A percentile compares a stretch with the other conserved stretches of the same genome.
Evolutionary conservation across 2,888 invertebrate species (phyloP).

Genomic region (Chrysotoxum bicinctum): DNA sequence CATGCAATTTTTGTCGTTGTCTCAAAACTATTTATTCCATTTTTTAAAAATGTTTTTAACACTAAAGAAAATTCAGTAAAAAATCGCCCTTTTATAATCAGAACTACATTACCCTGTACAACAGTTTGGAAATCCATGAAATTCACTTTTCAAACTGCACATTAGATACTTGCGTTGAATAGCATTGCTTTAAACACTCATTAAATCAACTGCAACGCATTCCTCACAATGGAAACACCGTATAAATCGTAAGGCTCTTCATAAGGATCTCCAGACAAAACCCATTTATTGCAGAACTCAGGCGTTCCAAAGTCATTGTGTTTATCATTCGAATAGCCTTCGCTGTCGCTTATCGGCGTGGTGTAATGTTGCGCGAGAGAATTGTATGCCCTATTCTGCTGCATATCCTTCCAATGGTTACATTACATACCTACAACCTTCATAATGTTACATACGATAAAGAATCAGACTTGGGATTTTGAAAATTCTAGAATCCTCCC

Average conservation of each 20-base stretch:
- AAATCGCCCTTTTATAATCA: too few species aligned
- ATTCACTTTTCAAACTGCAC: neutral
- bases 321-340: conserved; percentile 63
- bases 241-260: conserved; percentile 17
- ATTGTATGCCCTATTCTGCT: conserved; percentile 25
- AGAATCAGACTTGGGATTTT: too few species aligned
- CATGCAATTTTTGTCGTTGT: too few species aligned
- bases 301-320: conserved; percentile 31
- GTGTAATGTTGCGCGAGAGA: conserved; percentile 54
- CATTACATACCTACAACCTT: too few species aligned
- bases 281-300: conserved; percentile 34
- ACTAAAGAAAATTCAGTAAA: too few species aligned
- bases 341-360: conserved; percentile 44
- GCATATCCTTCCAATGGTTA: conserved; percentile 24
- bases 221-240: conserved; percentile 48
- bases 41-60: too few species aligned
- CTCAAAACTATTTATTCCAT: too few species aligned
- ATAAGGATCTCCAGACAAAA: conserved; percentile 27
- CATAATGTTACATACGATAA: too few species aligned
- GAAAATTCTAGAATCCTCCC: conserved; percentile 14
- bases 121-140: neutral
- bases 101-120: neutral
- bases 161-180: neutral
- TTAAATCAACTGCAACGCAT: neutral
- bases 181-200: neutral